Conservation (phyloP, 2,888 invertebrate species). For the Empis livida region DNA sequence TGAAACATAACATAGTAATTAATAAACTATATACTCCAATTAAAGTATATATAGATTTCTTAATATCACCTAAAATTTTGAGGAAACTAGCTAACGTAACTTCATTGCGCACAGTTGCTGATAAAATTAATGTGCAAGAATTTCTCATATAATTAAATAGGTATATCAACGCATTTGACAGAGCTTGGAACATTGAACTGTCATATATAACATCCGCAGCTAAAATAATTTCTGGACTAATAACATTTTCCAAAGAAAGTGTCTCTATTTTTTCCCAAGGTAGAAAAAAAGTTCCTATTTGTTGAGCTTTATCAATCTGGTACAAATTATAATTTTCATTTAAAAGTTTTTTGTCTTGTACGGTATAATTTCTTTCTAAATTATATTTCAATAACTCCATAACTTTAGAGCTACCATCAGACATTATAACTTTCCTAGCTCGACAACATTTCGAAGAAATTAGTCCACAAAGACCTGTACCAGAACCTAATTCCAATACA, state of each 20-base stretch:
- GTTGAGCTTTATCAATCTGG: background rate
- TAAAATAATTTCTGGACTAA: constrained; percentile 38
- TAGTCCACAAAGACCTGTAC: constrained; percentile 61
- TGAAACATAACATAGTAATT: no score
- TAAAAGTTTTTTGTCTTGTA: background rate
- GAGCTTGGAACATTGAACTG: constrained; percentile 37
- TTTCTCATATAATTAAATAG: constrained; percentile 27
- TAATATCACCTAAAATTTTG: constrained; percentile 38
- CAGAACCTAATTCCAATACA: constrained; percentile 63
- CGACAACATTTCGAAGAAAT: constrained; percentile 46
- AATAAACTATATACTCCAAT: no score
- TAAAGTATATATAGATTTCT: no score
- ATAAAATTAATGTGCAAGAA: constrained; percentile 37
- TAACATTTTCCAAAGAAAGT: constrained; percentile 20
- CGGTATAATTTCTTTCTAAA: constrained; percentile 46
- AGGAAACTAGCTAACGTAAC: constrained; percentile 48
- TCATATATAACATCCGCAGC: constrained; percentile 52
- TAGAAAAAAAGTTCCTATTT: constrained; percentile 17
- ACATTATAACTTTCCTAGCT: constrained; percentile 44
- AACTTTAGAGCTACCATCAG: constrained; percentile 58
- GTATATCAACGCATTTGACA: constrained; percentile 36
- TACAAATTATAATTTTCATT: background rate
- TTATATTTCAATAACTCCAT: constrained; percentile 49
- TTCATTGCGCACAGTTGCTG: constrained; percentile 51
- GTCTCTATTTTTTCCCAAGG: constrained; percentile 39